Percentiles rank a stretch among this genome's conserved stretches.
phyloP scores from a whole-genome alignment of 2,888 invertebrate species.

The Athalia rosae region DNA sequence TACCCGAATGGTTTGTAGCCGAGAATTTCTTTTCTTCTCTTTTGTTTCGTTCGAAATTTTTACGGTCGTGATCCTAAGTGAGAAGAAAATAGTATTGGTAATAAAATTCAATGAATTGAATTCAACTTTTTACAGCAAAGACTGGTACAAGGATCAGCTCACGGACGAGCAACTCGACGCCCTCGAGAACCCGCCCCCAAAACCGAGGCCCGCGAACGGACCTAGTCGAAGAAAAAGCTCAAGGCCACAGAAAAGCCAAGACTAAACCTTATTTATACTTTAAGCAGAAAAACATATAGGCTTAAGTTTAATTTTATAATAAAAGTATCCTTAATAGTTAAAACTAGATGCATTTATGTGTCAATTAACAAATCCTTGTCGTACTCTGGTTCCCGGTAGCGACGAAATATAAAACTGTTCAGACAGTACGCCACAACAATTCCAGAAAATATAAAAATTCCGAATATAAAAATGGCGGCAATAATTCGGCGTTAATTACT shows the following conservation, averaged over 20 bases:
- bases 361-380: too few species aligned
- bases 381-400: too few species aligned
- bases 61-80: background rate
- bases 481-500: background rate
- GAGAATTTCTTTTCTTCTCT: background rate
- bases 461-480: background rate
- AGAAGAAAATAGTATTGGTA: conserved; percentile 5
- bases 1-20: conserved; percentile 88
- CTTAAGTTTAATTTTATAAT: too few species aligned
- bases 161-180: conserved; percentile 87
- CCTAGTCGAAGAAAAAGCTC: conserved; percentile 74
- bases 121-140: conserved; percentile 80
- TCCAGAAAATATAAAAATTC: background rate
- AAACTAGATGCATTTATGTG: too few species aligned
- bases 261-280: conserved; percentile 51
- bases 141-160: conserved; percentile 91
- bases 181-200: conserved; percentile 85
- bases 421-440: too few species aligned
- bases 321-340: too few species aligned
- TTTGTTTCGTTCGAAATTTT: background rate
- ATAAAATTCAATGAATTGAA: conserved; percentile 10
- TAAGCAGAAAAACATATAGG: background rate
- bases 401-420: too few species aligned
- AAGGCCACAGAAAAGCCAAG: conserved; percentile 66
- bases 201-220: conserved; percentile 77